These are phyloP conservation scores for Periophthalmodon schlosseri DNA, from an alignment of 2,113 vertebrate genomes.

Conservation along the genomic window DNA sequence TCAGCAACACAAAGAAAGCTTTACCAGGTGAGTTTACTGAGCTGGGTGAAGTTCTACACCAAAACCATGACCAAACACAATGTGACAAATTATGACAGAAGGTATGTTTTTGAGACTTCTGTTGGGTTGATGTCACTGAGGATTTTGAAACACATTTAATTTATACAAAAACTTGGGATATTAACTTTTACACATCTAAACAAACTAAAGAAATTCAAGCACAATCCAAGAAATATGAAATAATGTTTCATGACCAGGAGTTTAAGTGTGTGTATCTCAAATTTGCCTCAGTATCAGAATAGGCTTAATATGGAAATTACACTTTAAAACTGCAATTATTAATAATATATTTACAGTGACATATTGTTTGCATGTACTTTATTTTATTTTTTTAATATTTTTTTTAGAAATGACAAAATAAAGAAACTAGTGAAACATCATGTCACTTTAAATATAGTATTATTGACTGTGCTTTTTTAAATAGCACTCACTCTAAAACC, in stretches of 20 bases:
- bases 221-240: neutral
- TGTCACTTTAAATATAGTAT: too few species aligned
- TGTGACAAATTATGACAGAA: constrained; percentile 59
- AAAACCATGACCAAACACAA: constrained; percentile 18
- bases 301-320: neutral
- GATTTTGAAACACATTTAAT: neutral
- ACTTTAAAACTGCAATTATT: neutral
- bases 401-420: neutral
- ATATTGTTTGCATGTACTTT: neutral
- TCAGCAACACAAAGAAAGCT: constrained; percentile 41
- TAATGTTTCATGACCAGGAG: neutral
- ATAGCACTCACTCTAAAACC: too few species aligned
- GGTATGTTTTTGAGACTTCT: constrained; percentile 13
- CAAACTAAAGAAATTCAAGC: neutral
- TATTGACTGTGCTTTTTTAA: too few species aligned
- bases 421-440: neutral
- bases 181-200: neutral
- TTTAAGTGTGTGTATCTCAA: neutral
- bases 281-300: neutral
- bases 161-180: neutral
- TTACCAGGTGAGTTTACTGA: constrained; percentile 25
- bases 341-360: neutral
- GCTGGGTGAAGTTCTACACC: constrained; percentile 27
- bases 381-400: too few species aligned
- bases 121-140: too few species aligned